A percentile compares a stretch with the other conserved stretches of the same genome.
Evolutionary conservation across 2,888 invertebrate species (phyloP).

Genomic region (Pyrocoelia pectoralis): DNA sequence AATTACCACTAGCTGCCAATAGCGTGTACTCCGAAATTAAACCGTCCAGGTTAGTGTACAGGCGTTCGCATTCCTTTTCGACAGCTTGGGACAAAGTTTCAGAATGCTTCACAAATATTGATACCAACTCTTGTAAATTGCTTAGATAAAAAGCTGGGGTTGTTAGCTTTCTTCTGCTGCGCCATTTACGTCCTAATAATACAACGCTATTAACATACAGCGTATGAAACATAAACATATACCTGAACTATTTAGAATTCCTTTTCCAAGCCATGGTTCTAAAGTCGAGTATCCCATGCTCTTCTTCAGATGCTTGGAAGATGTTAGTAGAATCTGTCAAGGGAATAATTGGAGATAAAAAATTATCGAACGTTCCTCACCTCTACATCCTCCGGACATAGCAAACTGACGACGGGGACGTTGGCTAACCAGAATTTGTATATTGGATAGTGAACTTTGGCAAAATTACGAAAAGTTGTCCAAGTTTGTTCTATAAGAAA

Average conservation of each 20-base stretch:
- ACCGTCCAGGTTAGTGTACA: too few relatives aligned
- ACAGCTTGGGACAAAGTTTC: too few relatives aligned
- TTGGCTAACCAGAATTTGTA: not conserved
- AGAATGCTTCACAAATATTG: too few relatives aligned
- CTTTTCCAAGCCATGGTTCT: slow-evolving; percentile 1
- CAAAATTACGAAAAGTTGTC: not conserved
- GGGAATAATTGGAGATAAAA: too few relatives aligned
- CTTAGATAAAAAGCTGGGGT: too few relatives aligned
- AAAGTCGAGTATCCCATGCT: not conserved
- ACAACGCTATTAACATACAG: too few relatives aligned
- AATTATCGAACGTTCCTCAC: not conserved
- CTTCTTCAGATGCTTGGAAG: not conserved
- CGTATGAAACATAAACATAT: not conserved
- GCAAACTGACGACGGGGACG: not conserved
- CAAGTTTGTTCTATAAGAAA: not conserved
- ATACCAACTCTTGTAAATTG: too few relatives aligned
- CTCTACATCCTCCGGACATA: not conserved
- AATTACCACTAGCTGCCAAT: too few relatives aligned
- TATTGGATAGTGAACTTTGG: not conserved
- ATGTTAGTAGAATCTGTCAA: not conserved
- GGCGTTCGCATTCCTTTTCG: too few relatives aligned
- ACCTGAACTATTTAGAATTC: slow-evolving; percentile 6
- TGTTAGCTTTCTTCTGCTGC: too few relatives aligned
- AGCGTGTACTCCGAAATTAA: too few relatives aligned
- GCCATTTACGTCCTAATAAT: too few relatives aligned